phyloP scores from a whole-genome alignment of 23 tunicate genomes.

The Botrylloides violaceus region DNA sequence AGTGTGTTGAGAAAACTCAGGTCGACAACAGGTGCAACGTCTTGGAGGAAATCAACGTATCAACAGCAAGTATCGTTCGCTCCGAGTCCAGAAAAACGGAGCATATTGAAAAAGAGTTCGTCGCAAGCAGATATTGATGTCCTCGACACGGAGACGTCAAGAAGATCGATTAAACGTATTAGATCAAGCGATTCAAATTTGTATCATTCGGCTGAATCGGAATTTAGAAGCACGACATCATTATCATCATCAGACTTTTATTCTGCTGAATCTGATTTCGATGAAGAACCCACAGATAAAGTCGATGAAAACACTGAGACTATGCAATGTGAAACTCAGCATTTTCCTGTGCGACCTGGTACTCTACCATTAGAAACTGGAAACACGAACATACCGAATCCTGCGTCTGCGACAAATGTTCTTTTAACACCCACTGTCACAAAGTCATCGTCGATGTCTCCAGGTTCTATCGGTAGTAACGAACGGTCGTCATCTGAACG shows the following conservation, averaged over 20 bases:
- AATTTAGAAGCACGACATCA: conserved; percentile 47
- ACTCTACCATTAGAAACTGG: conserved; percentile 13
- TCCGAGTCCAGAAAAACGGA: conserved; percentile 17
- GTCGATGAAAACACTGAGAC: background rate
- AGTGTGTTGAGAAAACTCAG: conserved; percentile 6
- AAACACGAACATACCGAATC: background rate
- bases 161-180: conserved; percentile 16
- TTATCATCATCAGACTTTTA: conserved; percentile 39
- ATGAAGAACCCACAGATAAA: background rate
- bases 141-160: background rate
- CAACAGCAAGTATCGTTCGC: conserved; percentile 21
- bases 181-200: conserved; percentile 49
- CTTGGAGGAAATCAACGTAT: background rate
- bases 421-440: conserved; percentile 1
- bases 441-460: background rate
- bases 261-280: conserved; percentile 89
- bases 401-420: background rate
- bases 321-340: background rate
- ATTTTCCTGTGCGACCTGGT: conserved; percentile 3
- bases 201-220: conserved; percentile 55
- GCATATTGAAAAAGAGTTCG: conserved; percentile 11
- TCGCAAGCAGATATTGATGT: conserved; percentile 8
- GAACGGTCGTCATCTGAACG: background rate
- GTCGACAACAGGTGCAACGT: background rate
- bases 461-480: background rate